Percentiles rank a stretch among this genome's conserved stretches.
Conservation (phyloP, 2,797 vertebrate genomes). For the Diglossa cyanea region DNA sequence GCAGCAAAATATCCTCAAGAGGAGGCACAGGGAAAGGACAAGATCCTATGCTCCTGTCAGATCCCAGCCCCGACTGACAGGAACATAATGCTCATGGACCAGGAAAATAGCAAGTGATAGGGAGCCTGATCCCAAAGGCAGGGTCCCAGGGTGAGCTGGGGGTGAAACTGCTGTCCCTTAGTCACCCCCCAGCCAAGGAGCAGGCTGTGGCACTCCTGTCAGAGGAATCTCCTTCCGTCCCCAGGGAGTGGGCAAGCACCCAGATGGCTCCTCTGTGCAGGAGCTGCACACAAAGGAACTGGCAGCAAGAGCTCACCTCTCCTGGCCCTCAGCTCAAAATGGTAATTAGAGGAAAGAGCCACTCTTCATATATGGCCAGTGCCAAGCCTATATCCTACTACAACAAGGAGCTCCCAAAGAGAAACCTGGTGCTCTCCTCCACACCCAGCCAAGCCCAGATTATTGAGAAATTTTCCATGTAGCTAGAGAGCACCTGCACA, state of each 20-base stretch:
- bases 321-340: not conserved
- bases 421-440: not conserved
- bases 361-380: not conserved
- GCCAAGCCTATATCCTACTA: not conserved
- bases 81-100: accelerated
- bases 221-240: not conserved
- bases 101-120: not conserved
- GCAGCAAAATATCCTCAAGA: not conserved
- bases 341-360: not conserved
- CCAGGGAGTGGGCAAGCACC: accelerated
- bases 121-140: not conserved
- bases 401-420: not conserved
- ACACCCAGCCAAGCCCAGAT: constrained; percentile 1
- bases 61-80: not conserved
- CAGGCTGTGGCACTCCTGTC: not conserved
- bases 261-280: not conserved
- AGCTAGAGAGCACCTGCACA: not conserved
- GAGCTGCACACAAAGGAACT: not conserved
- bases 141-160: not conserved
- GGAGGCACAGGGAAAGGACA: not conserved
- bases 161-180: not conserved
- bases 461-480: constrained; percentile 1
- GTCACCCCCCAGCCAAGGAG: not conserved
- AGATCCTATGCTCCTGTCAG: not conserved
- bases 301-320: not conserved